Conservation (phyloP, 2,888 invertebrate species). For the Synanthedon andrenaeformis region DNA sequence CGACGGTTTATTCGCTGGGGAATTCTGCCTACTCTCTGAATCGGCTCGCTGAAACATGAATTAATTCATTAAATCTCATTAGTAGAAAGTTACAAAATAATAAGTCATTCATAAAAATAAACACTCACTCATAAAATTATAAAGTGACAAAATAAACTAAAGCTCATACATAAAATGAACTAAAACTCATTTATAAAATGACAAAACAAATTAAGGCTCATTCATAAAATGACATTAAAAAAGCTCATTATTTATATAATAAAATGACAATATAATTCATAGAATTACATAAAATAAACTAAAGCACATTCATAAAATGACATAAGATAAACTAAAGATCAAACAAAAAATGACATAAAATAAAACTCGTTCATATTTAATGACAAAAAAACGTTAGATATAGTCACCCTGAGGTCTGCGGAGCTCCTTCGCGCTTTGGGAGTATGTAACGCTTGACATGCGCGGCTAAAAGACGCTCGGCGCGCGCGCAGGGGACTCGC, state of each 20-base stretch:
- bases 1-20: slow-evolving; percentile 12
- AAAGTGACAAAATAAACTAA: no score
- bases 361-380: not conserved
- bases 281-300: no score
- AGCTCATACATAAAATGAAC: no score
- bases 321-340: no score
- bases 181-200: no score
- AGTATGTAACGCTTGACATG: slow-evolving; percentile 52
- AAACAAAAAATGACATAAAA: not conserved
- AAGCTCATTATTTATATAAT: no score
- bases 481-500: slow-evolving; percentile 33
- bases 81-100: no score
- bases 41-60: slow-evolving; percentile 1
- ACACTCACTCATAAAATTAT: not conserved
- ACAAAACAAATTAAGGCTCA: no score
- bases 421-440: slow-evolving; percentile 45
- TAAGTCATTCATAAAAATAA: not conserved
- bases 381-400: not conserved
- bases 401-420: slow-evolving; percentile 36
- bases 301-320: no score
- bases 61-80: not conserved
- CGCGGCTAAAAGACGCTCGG: slow-evolving; percentile 55
- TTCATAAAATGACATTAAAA: no score
- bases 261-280: no score
- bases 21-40: slow-evolving; percentile 23